phyloP scores from a whole-genome alignment of 1,140 invertebrate genomes.

The Lamellibrachia luymesi region DNA sequence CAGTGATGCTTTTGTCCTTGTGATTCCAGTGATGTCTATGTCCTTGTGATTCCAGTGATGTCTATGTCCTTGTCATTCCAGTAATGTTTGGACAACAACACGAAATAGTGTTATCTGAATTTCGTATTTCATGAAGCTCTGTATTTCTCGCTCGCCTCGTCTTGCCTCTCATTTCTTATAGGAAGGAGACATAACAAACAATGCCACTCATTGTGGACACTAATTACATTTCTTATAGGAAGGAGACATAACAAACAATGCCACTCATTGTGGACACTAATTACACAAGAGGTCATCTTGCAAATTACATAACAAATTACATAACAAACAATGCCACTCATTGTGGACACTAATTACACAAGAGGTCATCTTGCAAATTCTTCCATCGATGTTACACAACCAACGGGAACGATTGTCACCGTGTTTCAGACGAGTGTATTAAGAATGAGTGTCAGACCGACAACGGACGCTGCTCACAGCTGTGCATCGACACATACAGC shows the following conservation, averaged over 20 bases:
- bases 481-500: constrained; percentile 25
- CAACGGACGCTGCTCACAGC: constrained; percentile 23
- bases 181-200: not conserved
- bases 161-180: no score
- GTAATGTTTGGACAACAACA: no score
- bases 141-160: no score
- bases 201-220: not conserved
- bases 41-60: no score
- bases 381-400: not conserved
- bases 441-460: constrained; percentile 20
- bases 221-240: not conserved
- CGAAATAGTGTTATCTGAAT: no score
- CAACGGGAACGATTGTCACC: not conserved
- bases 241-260: not conserved
- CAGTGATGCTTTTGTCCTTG: no score
- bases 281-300: not conserved
- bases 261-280: not conserved
- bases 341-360: not conserved
- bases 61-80: no score
- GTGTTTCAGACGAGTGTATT: not conserved
- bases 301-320: no score
- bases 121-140: no score
- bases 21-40: no score
- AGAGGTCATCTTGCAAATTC: not conserved
- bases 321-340: not conserved